Base-by-base conservation (phyloP, 2,888 invertebrate species). In the Oeneis ivallda region DNA sequence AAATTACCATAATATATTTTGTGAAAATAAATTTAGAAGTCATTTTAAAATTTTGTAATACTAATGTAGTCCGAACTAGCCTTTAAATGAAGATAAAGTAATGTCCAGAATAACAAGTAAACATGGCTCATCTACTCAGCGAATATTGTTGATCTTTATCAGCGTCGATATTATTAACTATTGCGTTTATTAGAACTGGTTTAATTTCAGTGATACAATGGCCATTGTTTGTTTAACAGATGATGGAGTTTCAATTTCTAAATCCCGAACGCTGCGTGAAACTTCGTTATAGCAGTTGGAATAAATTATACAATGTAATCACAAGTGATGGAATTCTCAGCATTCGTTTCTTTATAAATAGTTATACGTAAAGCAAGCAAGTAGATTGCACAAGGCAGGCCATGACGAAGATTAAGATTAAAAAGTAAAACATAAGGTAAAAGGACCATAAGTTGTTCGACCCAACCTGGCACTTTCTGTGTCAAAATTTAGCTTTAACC, bases 211-310 rank as follows among this genome's bases (percentile, higher is more conserved):
- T 56, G 54, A 62, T 65, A 70, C 70, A 70, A 71, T 70, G 49
- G 58, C 58, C 45, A 65, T 66, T 68, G 65, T 69, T 69, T 68
- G 64, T 59, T 52, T 50, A 69, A 63, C 83, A 79, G 63, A 62
- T 67, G 66, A 65, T 54, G 65, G 63, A 68, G 60, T 60, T 63
- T 60, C 49, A 63, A 65, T 65, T 65, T 56, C 54, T 61, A 15
- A 50, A 61, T 52, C 61, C 56, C 56, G 13, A 19, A 56, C 39
- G 37, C 56, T 41, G 17, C 41, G 39, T 41, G 56, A 39, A 41
- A 41, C 56, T 56, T 17, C 19, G 19, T 39, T 19, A 56, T 17
- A 19, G 41, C 41, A 53, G 34, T 9, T 7, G 34, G 41, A 41
- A 56, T 19, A 41, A 56, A 39, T 39, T 26, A 26, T 56, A 11